phyloP scores from a whole-genome alignment of 2,888 invertebrate genomes.

The Gastracanthus pulcherrimus region DNA sequence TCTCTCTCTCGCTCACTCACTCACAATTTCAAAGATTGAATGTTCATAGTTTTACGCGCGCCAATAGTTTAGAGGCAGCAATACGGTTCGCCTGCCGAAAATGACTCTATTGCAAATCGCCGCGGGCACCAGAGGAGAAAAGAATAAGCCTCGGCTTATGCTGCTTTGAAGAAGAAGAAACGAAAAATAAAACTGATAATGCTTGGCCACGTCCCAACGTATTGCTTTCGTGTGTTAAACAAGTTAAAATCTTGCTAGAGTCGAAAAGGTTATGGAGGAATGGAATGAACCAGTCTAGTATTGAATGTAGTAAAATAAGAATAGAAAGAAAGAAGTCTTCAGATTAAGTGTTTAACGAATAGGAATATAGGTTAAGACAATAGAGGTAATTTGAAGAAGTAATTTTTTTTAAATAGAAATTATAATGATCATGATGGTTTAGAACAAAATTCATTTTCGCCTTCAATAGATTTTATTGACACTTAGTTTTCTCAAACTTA shows the following conservation, averaged over 20 bases:
- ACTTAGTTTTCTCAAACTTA: too few relatives aligned
- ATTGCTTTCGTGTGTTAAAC: background rate
- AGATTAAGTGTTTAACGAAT: background rate
- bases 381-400: too few relatives aligned
- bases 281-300: background rate
- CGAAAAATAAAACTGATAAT: too few relatives aligned
- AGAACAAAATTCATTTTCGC: too few relatives aligned
- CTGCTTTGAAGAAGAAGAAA: background rate
- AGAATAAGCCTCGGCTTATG: too few relatives aligned
- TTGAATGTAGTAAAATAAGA: background rate
- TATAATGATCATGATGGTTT: too few relatives aligned
- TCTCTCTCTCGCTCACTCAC: background rate
- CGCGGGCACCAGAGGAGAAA: background rate
- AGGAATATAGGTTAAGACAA: background rate
- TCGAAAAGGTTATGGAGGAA: background rate
- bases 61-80: too few relatives aligned
- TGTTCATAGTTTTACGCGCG: background rate
- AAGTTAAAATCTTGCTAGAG: background rate
- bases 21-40: background rate
- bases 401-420: too few relatives aligned
- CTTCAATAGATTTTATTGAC: too few relatives aligned
- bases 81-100: background rate
- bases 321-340: background rate
- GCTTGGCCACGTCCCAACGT: too few relatives aligned
- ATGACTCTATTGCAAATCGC: constrained; percentile 38